These are phyloP conservation scores for Brachionus angularis DNA, from an alignment of 1,140 invertebrate species.

Conservation along the genomic window DNA sequence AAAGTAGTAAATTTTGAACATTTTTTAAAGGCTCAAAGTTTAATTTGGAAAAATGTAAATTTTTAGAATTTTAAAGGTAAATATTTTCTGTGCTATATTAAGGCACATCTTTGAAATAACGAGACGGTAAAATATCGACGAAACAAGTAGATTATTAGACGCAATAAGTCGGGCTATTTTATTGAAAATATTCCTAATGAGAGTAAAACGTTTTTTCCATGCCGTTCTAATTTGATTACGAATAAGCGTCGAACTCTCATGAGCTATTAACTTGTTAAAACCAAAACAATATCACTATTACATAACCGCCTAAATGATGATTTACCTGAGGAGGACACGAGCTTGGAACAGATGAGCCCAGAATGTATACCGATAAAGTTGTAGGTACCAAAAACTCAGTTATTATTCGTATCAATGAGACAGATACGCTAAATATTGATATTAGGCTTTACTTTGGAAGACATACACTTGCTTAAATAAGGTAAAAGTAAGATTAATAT, in stretches of 20 bases:
- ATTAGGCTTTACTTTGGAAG: neutral
- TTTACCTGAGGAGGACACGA: constrained; percentile 18
- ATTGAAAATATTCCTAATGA: constrained; percentile 15
- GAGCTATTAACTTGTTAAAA: constrained; percentile 3
- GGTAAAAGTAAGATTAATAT: too few relatives aligned
- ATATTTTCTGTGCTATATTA: constrained; percentile 15
- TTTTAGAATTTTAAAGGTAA: too few relatives aligned
- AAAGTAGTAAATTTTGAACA: too few relatives aligned
- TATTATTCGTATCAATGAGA: constrained; percentile 2
- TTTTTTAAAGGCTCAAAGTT: too few relatives aligned
- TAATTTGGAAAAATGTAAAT: too few relatives aligned
- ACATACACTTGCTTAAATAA: too few relatives aligned
- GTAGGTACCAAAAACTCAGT: neutral
- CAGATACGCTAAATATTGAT: neutral
- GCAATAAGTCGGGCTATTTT: constrained; percentile 24
- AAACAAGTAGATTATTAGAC: constrained; percentile 7
- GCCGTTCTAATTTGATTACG: constrained; percentile 14
- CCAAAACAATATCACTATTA: constrained; percentile 36
- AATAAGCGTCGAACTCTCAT: constrained; percentile 22
- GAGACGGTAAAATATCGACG: constrained; percentile 26
- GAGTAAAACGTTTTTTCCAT: constrained; percentile 13
- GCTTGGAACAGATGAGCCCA: neutral
- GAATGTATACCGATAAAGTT: neutral
- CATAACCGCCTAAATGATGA: neutral
- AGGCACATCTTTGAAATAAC: constrained; percentile 14